A percentile compares a stretch with the other conserved stretches of the same genome.
Evolutionary conservation across 2,888 invertebrate genomes (phyloP).

Genomic region (Cheilosia scutellata): DNA sequence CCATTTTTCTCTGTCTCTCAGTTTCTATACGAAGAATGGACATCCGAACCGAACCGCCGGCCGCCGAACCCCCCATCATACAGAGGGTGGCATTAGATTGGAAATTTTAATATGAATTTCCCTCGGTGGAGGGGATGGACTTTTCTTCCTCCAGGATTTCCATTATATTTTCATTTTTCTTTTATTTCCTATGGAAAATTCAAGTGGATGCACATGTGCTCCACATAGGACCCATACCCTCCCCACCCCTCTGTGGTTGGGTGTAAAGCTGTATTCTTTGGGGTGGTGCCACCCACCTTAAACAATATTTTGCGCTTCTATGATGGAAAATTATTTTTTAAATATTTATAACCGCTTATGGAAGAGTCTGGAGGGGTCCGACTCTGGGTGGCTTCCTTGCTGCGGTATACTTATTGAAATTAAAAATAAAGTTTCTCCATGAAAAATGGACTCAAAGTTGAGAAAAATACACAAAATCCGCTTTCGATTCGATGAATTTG

Average conservation of each 20-base stretch:
- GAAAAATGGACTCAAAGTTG: constrained; percentile 64
- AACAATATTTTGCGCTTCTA: constrained; percentile 36
- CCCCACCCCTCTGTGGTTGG: background rate
- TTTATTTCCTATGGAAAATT: constrained; percentile 48
- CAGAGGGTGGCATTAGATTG: constrained; percentile 72
- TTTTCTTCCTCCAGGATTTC: constrained; percentile 23
- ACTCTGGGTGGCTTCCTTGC: constrained; percentile 7
- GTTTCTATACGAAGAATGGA: constrained; percentile 37
- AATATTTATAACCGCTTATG: constrained; percentile 68
- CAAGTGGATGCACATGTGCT: constrained; percentile 61
- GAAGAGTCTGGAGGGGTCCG: background rate
- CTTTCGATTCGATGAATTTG: constrained; percentile 60
- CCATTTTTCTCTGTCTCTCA: constrained; percentile 61
- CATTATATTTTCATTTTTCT: constrained; percentile 56
- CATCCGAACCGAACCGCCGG: constrained; percentile 5
- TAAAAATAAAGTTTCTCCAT: constrained; percentile 71
- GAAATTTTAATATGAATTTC: constrained; percentile 75
- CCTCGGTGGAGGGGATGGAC: constrained; percentile 21
- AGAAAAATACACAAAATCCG: constrained; percentile 60
- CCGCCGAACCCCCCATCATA: background rate
- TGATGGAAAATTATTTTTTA: constrained; percentile 75
- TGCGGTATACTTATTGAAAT: constrained; percentile 68
- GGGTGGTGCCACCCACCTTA: background rate
- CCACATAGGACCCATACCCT: background rate
- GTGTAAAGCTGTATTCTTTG: background rate